Evolutionary conservation across 2,888 invertebrate species (phyloP), one percentile per base, ranked within the genome.

Genomic region (Aphidius colemani): DNA sequence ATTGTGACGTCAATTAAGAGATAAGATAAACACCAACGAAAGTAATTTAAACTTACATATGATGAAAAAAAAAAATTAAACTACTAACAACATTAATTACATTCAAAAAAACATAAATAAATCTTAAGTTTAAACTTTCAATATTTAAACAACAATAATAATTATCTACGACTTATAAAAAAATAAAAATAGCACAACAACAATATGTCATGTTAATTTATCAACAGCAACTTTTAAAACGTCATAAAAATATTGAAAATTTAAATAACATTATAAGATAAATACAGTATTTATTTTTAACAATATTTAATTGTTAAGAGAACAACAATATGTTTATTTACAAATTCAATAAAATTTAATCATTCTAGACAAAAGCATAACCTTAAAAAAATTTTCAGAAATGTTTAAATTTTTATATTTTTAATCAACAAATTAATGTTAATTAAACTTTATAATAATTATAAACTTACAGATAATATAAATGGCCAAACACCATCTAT

Each of bases 401-500:
- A 18, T 18, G 1, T 18, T 18, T 1, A 1, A 18, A 18, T 18
- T 18, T 18, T 2, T 18, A 18, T 18, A 18, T 18, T 18, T 18
- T 18, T 18, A 18, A 18, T 1, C 1, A 18, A 18, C 13, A 1
- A 18, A 18, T 18, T 18, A 18, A 2, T 18, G 13, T 18, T 18
- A 18, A 18, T 18, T 18, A 18, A 18, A 18, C 2, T 18, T 1
- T 18, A 18, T 18, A 18, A 18, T 18, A 18, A 18, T 18, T 18
- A 18, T 18, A 1, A 18, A 89, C 91, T 90, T 85, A 93, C 93
- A 82, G 90, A 92, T 77, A 89, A 86, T 62, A 93, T 82, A 82
- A 91, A 93, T n/a, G 90, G 87, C 83, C 91, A 86, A 78, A 92
- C 88, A 75, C 91, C 91, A 66, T 90, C 90, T 75, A 93, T 89